Base-by-base conservation (phyloP, 2,888 invertebrate genomes). In the Drosophila paramelanica region DNA sequence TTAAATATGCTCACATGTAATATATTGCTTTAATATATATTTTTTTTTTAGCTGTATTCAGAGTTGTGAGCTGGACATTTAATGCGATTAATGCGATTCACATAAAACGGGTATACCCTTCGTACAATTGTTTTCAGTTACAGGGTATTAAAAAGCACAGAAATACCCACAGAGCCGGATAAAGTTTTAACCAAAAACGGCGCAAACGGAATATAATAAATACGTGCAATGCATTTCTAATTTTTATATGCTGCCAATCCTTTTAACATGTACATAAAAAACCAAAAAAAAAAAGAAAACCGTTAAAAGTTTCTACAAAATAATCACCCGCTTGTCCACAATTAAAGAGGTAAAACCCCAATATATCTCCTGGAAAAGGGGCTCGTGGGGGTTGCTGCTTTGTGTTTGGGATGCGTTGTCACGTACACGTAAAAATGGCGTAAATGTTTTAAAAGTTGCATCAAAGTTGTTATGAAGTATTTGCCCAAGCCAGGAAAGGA, bases 361-460 rank as follows among this genome's bases (percentile, higher is more conserved):
- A 53, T 68, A 70, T 58, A 65, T 60, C 31, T 51, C 23, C 8
- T 13, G 38, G 41, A 10, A 20, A 43, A 8, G 10, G 1, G 20
- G 33, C 1, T 31, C 23, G 47, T 33, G 27, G 50, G 20, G 33
- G 39, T 51, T 46, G 13, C 5, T 38, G 52, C 65, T 79, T 67
- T 70, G 55, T 79, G 70, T 75, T 74, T 86, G 80, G 75, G 70
- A 78, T 84, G 89, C 89, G 89, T 75, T 69, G 85, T 79, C 89
- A 87, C 89, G 88, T 89, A 79, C 77, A 67, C 66, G 69, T 58
- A 61, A 71, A 79, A 83, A 86, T 81, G 81, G 87, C 76, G 89
- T 77, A 89, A 85, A 89, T 89, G 87, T 81, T 87, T 88, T 64
- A 75, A 86, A 83, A 83, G 75, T 83, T 87, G 81, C 89, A 87